Evolutionary conservation across 2,113 vertebrate species (phyloP).

Genomic region (Erythrocebus patas): DNA sequence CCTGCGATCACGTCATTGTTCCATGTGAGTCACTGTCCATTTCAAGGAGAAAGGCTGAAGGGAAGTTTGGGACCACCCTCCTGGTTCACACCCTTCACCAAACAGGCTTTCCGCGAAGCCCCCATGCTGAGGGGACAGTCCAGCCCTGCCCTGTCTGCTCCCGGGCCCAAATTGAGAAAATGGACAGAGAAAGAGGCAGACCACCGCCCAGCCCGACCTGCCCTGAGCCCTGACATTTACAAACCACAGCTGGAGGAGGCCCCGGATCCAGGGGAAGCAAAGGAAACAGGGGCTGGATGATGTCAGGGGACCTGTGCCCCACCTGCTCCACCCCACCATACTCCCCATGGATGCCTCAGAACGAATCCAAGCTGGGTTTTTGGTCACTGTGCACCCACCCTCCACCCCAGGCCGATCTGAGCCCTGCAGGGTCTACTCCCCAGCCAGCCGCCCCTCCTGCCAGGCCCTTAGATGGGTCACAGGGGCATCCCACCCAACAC

Average conservation of each 20-base stretch:
- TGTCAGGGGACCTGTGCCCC: neutral
- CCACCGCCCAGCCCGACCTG: neutral
- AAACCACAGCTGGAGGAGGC: neutral
- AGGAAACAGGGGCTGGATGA: neutral
- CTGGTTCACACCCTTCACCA: neutral
- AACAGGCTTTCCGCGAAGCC: neutral
- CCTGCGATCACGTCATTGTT: neutral
- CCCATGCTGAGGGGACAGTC: neutral
- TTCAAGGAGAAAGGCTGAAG: neutral
- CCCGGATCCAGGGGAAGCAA: neutral
- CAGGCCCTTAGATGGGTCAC: neutral
- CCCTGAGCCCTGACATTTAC: neutral
- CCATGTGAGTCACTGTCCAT: neutral
- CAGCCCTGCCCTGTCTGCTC: neutral
- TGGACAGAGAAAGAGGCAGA: neutral
- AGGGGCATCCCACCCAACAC: neutral
- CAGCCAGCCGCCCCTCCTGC: neutral
- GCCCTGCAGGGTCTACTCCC: neutral
- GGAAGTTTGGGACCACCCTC: neutral
- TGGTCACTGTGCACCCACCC: neutral
- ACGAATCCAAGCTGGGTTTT: neutral
- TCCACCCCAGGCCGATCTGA: neutral
- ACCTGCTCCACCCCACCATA: neutral
- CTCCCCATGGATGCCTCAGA: neutral
- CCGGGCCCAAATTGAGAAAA: neutral